Evolutionary conservation across 2,888 invertebrate genomes (phyloP).

Genomic region (Liodrosophila aerea): DNA sequence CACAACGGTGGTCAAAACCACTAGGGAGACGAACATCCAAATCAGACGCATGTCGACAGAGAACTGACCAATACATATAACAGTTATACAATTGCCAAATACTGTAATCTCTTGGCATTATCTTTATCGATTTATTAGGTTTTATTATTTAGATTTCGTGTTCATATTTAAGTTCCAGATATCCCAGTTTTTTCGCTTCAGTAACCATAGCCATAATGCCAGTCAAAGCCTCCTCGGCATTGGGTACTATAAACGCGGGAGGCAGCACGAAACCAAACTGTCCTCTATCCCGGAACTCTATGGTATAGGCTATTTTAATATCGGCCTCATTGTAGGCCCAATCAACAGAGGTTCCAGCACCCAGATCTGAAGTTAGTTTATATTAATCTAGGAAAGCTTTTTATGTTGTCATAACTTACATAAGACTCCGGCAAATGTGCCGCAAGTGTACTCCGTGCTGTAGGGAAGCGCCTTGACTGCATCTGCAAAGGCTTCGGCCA

Average conservation of each 20-base stretch:
- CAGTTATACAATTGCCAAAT: too few species aligned
- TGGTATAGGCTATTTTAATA: constrained; percentile 82
- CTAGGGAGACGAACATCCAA: constrained; percentile 5
- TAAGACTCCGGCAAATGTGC: constrained; percentile 84
- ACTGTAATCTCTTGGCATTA: too few species aligned
- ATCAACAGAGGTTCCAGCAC: constrained; percentile 82
- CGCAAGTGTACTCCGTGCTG: constrained; percentile 83
- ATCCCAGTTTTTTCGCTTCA: constrained; percentile 80
- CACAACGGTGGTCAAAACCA: constrained; percentile 75
- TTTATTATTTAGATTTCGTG: too few species aligned
- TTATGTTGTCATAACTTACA: too few species aligned
- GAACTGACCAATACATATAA: too few species aligned
- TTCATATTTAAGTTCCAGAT: constrained; percentile 44
- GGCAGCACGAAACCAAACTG: constrained; percentile 87
- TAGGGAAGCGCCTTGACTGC: constrained; percentile 82
- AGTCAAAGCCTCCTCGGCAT: constrained; percentile 84
- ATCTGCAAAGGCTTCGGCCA: constrained; percentile 83
- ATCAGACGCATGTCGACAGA: too few species aligned
- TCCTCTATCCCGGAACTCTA: constrained; percentile 87
- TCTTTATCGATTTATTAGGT: too few species aligned
- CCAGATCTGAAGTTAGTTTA: constrained; percentile 80
- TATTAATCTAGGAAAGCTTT: too few species aligned
- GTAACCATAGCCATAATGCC: constrained; percentile 81
- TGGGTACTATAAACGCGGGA: constrained; percentile 85
- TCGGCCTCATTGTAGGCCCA: constrained; percentile 84